phyloP scores from a whole-genome alignment of 2,888 invertebrate species.

The Hoplodrina ambigua region DNA sequence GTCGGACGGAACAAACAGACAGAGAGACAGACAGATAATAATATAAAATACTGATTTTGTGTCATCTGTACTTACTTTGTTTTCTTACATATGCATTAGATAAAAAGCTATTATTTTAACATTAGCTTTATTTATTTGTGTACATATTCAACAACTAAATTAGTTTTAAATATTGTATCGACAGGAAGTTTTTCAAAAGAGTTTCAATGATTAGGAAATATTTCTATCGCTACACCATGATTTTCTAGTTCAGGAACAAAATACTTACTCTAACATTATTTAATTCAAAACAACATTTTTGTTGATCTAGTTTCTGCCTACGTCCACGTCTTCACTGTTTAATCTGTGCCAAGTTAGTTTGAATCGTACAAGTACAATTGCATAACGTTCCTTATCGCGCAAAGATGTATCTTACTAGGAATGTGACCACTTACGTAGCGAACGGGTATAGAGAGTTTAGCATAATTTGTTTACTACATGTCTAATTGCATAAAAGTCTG shows the following conservation, averaged over 20 bases:
- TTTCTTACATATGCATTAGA: too few relatives aligned
- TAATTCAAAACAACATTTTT: neutral
- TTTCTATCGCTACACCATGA: neutral
- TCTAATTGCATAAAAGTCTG: conserved; percentile 16
- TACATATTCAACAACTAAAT: too few relatives aligned
- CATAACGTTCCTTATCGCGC: conserved; percentile 56
- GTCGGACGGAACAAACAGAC: too few relatives aligned
- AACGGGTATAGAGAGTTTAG: conserved; percentile 37
- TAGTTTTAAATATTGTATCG: too few relatives aligned
- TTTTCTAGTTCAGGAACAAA: too few relatives aligned
- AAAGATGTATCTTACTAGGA: conserved; percentile 57
- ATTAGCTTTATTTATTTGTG: too few relatives aligned
- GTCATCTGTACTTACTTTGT: too few relatives aligned
- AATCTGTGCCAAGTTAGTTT: conserved; percentile 39
- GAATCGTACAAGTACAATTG: conserved; percentile 57
- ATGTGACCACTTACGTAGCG: conserved; percentile 46
- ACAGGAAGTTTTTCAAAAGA: neutral
- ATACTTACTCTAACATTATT: neutral
- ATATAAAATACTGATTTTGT: too few relatives aligned
- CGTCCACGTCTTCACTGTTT: conserved; percentile 16
- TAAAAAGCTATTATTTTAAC: too few relatives aligned
- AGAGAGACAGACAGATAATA: too few relatives aligned
- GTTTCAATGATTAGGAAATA: neutral
- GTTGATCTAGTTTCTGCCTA: conserved; percentile 43
- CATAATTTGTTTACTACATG: conserved; percentile 47